Evolutionary conservation across 2,888 invertebrate species (phyloP).

Genomic region (Athripsodes cinereus): DNA sequence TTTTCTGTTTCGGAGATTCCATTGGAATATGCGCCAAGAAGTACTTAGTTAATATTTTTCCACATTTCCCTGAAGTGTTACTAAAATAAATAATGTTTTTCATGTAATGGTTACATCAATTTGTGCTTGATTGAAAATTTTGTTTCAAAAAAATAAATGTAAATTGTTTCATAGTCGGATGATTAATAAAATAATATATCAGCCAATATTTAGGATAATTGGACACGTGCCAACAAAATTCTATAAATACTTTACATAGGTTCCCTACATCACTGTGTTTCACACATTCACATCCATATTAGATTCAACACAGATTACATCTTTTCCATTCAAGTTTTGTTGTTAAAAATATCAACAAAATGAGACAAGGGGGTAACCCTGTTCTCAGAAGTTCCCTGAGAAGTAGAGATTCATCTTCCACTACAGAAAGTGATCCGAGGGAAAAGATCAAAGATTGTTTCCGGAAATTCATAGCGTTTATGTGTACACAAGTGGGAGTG

Average conservation of each 20-base stretch:
- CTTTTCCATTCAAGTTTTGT: background rate
- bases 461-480: slow-evolving; percentile 79
- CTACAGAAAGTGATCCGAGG: slow-evolving; percentile 59
- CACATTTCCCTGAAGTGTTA: too few relatives aligned
- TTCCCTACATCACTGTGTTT: slow-evolving; percentile 3
- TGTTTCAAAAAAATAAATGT: too few relatives aligned
- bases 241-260: slow-evolving; percentile 18
- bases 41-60: too few relatives aligned
- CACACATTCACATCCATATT: background rate
- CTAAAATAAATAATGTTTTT: too few relatives aligned
- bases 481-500: slow-evolving; percentile 90
- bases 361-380: slow-evolving; percentile 21
- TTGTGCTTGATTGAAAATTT: too few relatives aligned
- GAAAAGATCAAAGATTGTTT: slow-evolving; percentile 81
- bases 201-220: slow-evolving; percentile 4
- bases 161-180: background rate
- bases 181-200: background rate
- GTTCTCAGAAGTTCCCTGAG: slow-evolving; percentile 54
- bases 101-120: too few relatives aligned
- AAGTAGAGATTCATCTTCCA: slow-evolving; percentile 62
- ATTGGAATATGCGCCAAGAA: too few relatives aligned
- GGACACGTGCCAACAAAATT: slow-evolving; percentile 16
- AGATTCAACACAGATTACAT: background rate
- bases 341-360: background rate
- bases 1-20: too few relatives aligned